Conservation (phyloP, 2,113 vertebrate species). For the Drymodes brunneopygia region DNA sequence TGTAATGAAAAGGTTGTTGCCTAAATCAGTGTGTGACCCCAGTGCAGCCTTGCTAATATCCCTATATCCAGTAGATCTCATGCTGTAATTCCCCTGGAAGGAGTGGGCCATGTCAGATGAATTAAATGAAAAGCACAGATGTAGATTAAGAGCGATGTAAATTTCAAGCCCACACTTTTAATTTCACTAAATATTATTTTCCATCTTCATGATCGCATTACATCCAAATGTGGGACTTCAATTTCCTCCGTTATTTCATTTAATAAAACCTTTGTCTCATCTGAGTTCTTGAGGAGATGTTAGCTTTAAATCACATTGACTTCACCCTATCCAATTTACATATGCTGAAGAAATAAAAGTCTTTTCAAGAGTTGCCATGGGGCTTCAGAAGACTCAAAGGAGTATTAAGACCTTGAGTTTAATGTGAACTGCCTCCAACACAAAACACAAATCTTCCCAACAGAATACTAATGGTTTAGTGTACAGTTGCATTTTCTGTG, state of each 20-base stretch:
- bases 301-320: conserved; percentile 76
- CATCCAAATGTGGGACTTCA: conserved; percentile 60
- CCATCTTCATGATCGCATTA: conserved; percentile 60
- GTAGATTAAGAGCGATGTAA: conserved; percentile 60
- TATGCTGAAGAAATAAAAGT: conserved; percentile 75
- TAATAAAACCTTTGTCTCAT: conserved; percentile 72
- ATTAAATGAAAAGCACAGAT: conserved; percentile 61
- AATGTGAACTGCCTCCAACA: conserved; percentile 66
- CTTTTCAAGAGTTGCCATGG: conserved; percentile 69
- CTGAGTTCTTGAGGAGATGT: conserved; percentile 69
- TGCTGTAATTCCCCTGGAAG: conserved; percentile 48
- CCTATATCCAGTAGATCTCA: conserved; percentile 29
- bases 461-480: conserved; percentile 69
- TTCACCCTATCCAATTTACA: conserved; percentile 72
- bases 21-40: conserved; percentile 12
- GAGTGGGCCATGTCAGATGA: conserved; percentile 37
- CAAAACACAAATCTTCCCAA: conserved; percentile 62
- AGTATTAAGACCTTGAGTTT: conserved; percentile 74
- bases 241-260: conserved; percentile 70
- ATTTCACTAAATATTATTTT: conserved; percentile 76
- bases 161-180: conserved; percentile 63
- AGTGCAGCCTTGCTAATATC: conserved; percentile 25
- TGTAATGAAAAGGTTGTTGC: background rate
- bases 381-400: conserved; percentile 63
- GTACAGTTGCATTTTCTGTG: conserved; percentile 49